phyloP scores from a whole-genome alignment of 2,113 vertebrate species.

The Zeus faber region DNA sequence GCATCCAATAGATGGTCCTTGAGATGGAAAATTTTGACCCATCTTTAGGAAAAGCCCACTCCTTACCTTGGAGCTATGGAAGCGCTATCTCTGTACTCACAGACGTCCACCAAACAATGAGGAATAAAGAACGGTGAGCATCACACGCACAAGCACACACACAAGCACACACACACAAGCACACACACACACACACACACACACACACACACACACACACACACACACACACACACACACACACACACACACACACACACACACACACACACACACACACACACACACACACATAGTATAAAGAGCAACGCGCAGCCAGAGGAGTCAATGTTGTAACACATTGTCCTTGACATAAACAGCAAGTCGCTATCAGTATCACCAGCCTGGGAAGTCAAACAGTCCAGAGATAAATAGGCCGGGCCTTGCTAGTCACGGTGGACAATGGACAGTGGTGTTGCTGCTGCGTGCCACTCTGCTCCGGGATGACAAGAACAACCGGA shows the following conservation, averaged over 20 bases:
- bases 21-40: no score
- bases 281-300: neutral
- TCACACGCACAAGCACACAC: neutral
- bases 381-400: conserved; percentile 14
- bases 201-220: neutral
- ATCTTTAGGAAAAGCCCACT: no score
- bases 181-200: conserved; percentile 20
- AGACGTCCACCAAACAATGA: neutral
- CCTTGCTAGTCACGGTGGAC: conserved; percentile 37
- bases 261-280: conserved; percentile 12
- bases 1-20: no score
- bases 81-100: neutral
- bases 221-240: neutral
- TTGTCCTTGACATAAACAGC: conserved; percentile 10
- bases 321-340: conserved; percentile 14
- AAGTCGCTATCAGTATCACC: conserved; percentile 2
- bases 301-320: conserved; percentile 1
- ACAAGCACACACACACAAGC: neutral
- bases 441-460: neutral
- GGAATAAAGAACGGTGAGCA: conserved; percentile 3
- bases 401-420: conserved; percentile 31
- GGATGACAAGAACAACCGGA: neutral
- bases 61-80: no score
- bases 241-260: conserved; percentile 14
- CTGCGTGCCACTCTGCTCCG: no score